A percentile compares a stretch with the other conserved stretches of the same genome.
phyloP scores from a whole-genome alignment of 1,140 invertebrate genomes.

The Orussus abietinus region DNA sequence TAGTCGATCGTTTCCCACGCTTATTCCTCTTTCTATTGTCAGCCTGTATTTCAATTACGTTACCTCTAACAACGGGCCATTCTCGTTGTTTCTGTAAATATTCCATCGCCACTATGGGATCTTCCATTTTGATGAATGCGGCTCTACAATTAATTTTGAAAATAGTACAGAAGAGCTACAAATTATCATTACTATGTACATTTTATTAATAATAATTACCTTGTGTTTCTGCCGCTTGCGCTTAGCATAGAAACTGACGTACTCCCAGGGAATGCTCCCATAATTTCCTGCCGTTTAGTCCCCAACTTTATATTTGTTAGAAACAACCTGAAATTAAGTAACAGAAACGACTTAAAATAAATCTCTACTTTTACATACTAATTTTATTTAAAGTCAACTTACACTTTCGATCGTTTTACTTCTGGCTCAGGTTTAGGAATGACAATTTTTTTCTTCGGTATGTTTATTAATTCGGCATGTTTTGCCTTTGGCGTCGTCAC shows the following conservation, averaged over 20 bases:
- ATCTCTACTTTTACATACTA: background rate
- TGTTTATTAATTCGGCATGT: conserved; percentile 5
- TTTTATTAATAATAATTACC: conserved; percentile 12
- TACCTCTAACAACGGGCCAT: conserved; percentile 19
- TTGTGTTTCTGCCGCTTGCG: conserved; percentile 17
- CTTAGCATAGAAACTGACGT: conserved; percentile 25
- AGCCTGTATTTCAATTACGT: conserved; percentile 19
- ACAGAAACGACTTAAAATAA: conserved; percentile 7
- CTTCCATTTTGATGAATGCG: conserved; percentile 27
- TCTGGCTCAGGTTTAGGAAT: conserved; percentile 15
- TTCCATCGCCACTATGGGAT: conserved; percentile 18
- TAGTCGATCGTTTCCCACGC: conserved; percentile 9
- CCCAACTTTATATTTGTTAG: conserved; percentile 27
- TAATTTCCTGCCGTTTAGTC: conserved; percentile 25
- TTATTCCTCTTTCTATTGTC: conserved; percentile 21
- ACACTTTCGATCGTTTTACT: conserved; percentile 20
- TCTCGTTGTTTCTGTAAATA: conserved; percentile 22
- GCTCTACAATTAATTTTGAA: conserved; percentile 15
- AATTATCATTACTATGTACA: background rate
- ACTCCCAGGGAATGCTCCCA: conserved; percentile 27
- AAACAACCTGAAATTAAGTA: conserved; percentile 25
- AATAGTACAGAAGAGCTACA: background rate
- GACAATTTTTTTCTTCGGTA: conserved; percentile 24
- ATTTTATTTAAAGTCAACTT: conserved; percentile 11
- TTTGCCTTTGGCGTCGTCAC: conserved; percentile 11